A percentile compares a stretch with the other conserved stretches of the same genome.
Evolutionary conservation across 37 sponge, comb jelly and placozoan species (phyloP).

Genomic region (Spongilla lacustris): DNA sequence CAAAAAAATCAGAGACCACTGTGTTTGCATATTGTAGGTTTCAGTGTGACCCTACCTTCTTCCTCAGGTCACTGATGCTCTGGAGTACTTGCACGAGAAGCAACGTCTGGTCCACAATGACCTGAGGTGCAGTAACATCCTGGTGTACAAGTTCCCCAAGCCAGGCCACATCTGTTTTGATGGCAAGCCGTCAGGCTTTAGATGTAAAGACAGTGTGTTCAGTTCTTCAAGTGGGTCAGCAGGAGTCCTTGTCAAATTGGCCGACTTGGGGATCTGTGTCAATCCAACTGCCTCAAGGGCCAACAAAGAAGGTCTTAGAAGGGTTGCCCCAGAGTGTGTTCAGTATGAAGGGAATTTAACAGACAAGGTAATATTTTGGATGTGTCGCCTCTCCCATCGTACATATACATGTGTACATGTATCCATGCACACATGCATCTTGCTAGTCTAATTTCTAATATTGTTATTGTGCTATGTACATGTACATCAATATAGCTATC

Average conservation of each 20-base stretch:
- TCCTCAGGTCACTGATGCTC: conserved; percentile 54
- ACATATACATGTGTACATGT: not conserved
- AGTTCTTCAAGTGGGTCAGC: not conserved
- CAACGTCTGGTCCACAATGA: conserved; percentile 58
- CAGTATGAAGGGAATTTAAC: not conserved
- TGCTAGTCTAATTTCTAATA: too few species aligned
- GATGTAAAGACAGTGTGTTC: not conserved
- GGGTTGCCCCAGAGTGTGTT: conserved; percentile 56
- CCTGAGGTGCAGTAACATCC: conserved; percentile 56
- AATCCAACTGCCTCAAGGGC: conserved; percentile 26
- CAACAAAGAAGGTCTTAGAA: conserved; percentile 12
- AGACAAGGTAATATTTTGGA: not conserved
- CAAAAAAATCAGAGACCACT: too few species aligned
- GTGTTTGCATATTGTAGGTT: too few species aligned
- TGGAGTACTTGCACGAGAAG: conserved; percentile 45
- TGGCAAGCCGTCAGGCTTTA: not conserved
- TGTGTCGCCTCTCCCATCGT: not conserved
- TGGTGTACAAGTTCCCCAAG: conserved; percentile 56
- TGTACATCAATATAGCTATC: too few species aligned
- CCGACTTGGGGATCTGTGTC: conserved; percentile 67
- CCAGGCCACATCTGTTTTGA: conserved; percentile 29
- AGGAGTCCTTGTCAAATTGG: conserved; percentile 54
- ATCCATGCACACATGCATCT: not conserved
- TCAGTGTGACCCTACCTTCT: not conserved
- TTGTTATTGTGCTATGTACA: too few species aligned